Base-by-base conservation (phyloP, 2,888 invertebrate species). In the Gymnoscelis rufifasciata region DNA sequence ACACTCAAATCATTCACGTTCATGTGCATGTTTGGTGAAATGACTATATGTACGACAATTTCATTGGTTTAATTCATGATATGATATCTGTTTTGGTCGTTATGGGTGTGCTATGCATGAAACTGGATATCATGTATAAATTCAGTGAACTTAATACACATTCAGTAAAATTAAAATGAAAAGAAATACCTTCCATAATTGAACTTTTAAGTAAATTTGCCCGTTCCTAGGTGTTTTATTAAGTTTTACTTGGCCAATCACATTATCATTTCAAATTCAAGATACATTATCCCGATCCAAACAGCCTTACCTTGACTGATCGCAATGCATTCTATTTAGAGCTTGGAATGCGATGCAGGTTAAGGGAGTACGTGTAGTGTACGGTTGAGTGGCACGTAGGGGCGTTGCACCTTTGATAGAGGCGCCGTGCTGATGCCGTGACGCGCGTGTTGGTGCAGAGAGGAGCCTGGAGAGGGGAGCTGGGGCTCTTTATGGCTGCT, bases 381-480 rank as follows among this genome's bases (percentile, higher is more conserved):
- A 35, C 35, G 38, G 50, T 29, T 48, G 39, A 52, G 41, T 53
- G 38, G 45, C 50, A 50, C 43, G 44, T 47, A 44, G 39, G 43
- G 50, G 38, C 36, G 47, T 47, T 41, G 54, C 60, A 56, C 57
- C 53, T 55, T 60, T 64, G 55, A 59, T 64, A 66, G 57, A 64
- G 35, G 59, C 63, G 64, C 35, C 35, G 65, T 64, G 70, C 65
- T 71, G 72, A 71, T 67, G 70, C 69, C 64, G 68, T 75, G 70
- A 55, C 66, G 65, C 69, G 66, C 77, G 70, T 78, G 64, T 80
- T 78, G 75, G 78, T 79, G 74, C 79, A 79, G 81, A 76, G 62
- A 69, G 77, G 68, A 68, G 77, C 59, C 64, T 62, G 62, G 57
- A 62, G 62, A 57, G 62, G 65, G 59, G 59, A 66, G 64, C 64